Evolutionary conservation across 2,888 invertebrate species (phyloP).

Genomic region (Mimumesa dahlbomi): DNA sequence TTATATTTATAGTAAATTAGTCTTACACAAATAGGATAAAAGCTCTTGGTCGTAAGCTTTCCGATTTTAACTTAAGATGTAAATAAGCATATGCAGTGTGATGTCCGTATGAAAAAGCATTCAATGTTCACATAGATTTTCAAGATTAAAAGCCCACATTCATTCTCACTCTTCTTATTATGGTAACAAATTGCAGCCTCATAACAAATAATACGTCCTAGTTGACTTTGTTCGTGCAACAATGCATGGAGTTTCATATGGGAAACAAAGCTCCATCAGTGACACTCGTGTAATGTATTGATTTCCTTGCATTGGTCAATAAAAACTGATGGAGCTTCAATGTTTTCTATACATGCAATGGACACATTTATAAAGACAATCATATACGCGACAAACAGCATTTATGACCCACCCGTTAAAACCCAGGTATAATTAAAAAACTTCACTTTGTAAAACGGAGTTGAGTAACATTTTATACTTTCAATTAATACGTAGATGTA

Average conservation of each 20-base stretch:
- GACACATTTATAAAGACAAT: slow-evolving; percentile 52
- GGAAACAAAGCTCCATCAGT: slow-evolving; percentile 46
- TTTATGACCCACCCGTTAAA: slow-evolving; percentile 46
- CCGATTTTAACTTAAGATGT: slow-evolving; percentile 54
- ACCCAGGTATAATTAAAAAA: slow-evolving; percentile 50
- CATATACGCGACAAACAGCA: slow-evolving; percentile 52
- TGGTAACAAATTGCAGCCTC: slow-evolving; percentile 68
- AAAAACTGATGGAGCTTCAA: slow-evolving; percentile 44
- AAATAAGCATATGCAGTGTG: slow-evolving; percentile 62
- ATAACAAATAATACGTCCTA: slow-evolving; percentile 60
- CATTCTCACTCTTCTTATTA: slow-evolving; percentile 55
- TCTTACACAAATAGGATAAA: slow-evolving; percentile 69
- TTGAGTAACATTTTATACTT: slow-evolving; percentile 13
- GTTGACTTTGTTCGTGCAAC: slow-evolving; percentile 58
- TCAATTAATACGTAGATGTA: slow-evolving; percentile 19
- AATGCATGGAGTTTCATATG: slow-evolving; percentile 43
- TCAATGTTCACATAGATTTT: slow-evolving; percentile 53
- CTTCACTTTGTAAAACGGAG: slow-evolving; percentile 30
- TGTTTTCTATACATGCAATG: slow-evolving; percentile 53
- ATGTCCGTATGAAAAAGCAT: slow-evolving; percentile 59
- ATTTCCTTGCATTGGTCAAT: slow-evolving; percentile 24
- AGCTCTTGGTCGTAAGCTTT: slow-evolving; percentile 61
- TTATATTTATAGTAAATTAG: slow-evolving; percentile 71
- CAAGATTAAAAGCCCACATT: slow-evolving; percentile 57
- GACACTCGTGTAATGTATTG: slow-evolving; percentile 18